These are phyloP conservation scores for Sterrhoptilus dennistouni DNA, from an alignment of 2,113 vertebrate genomes.

Conservation along the genomic window DNA sequence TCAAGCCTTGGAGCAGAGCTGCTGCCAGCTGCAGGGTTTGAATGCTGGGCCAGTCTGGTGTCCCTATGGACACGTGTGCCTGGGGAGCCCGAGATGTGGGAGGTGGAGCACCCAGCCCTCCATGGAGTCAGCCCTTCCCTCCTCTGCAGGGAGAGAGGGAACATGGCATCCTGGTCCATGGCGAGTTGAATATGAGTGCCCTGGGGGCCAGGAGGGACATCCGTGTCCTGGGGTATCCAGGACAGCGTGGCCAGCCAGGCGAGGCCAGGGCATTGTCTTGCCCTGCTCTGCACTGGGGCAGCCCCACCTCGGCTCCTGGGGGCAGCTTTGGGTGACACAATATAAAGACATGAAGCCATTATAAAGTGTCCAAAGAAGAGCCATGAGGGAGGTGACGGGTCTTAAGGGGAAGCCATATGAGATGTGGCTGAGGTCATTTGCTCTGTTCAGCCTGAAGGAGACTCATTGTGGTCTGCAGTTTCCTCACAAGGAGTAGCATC, in stretches of 20 bases:
- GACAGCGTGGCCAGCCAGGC: no score
- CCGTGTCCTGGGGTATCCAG: fast-evolving
- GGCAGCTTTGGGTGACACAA: neutral
- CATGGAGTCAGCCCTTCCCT: neutral
- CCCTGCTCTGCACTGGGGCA: neutral
- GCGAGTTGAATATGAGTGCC: no score
- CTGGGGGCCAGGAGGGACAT: neutral
- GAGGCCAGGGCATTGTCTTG: fast-evolving
- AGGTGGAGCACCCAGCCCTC: fast-evolving
- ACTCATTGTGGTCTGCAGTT: neutral
- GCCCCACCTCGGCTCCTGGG: no score
- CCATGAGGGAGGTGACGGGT: neutral
- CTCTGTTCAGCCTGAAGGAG: neutral
- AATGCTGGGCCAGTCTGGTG: neutral
- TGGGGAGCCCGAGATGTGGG: fast-evolving
- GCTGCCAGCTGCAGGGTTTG: neutral
- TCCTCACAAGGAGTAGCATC: neutral
- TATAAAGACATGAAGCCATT: neutral
- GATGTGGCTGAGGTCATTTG: neutral
- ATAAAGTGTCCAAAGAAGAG: no score
- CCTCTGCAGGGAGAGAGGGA: no score
- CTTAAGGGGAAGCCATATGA: fast-evolving
- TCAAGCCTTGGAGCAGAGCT: neutral
- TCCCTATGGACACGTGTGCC: fast-evolving
- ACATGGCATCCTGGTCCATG: fast-evolving